Conservation (phyloP, 2,797 vertebrate genomes). For the Erpetoichthys calabaricus region DNA sequence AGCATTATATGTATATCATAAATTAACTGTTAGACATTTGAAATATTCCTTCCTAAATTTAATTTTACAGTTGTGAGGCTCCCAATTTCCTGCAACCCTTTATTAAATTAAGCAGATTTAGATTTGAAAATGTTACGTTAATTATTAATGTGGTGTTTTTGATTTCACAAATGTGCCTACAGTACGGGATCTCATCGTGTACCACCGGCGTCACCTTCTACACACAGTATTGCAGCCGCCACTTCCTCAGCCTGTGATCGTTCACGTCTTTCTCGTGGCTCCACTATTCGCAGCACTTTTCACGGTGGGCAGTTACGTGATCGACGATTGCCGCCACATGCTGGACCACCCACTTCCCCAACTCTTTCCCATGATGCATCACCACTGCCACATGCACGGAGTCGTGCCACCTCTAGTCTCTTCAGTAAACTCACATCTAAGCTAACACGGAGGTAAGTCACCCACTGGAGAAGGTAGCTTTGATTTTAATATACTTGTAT, state of each 20-base stretch:
- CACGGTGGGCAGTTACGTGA: constrained; percentile 81
- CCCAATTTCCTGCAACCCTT: too few relatives aligned
- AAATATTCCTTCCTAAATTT: too few relatives aligned
- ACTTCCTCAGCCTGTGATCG: constrained; percentile 62
- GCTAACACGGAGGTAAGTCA: constrained; percentile 75
- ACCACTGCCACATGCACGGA: constrained; percentile 61
- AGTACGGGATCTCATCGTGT: constrained; percentile 64
- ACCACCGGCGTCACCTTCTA: constrained; percentile 72
- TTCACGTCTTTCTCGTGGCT: constrained; percentile 71
- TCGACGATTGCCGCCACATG: constrained; percentile 60
- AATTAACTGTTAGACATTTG: too few relatives aligned
- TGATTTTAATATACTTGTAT: not conserved
- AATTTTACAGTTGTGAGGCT: too few relatives aligned
- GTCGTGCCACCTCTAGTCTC: constrained; percentile 76
- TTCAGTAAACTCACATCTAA: constrained; percentile 93
- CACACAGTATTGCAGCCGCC: constrained; percentile 70
- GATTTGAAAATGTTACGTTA: too few relatives aligned
- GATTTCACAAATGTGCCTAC: constrained; percentile 4
- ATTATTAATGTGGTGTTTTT: too few relatives aligned
- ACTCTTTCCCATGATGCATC: constrained; percentile 68
- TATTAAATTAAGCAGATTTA: too few relatives aligned
- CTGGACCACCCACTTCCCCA: constrained; percentile 71
- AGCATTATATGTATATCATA: too few relatives aligned
- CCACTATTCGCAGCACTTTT: constrained; percentile 82
- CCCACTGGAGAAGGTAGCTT: not conserved